Conservation (phyloP, 1,140 invertebrate genomes). For the Helicoverpa zea region DNA sequence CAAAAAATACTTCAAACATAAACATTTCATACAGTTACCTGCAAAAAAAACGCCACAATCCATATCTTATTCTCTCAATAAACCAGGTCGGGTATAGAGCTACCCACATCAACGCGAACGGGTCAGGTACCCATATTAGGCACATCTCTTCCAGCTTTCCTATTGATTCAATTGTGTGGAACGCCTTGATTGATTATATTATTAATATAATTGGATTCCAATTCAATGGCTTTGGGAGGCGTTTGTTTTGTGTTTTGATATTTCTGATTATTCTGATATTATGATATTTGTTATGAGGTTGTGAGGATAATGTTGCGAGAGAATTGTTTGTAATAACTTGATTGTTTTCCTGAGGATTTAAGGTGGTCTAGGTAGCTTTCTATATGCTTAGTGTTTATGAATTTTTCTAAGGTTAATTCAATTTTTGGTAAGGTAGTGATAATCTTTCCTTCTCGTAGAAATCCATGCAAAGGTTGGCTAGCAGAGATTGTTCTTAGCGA, state of each 20-base stretch:
- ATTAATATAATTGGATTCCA: constrained; percentile 35
- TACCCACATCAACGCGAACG: constrained; percentile 29
- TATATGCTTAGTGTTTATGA: too few species aligned
- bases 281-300: too few species aligned
- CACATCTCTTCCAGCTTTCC: not conserved
- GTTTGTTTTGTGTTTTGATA: constrained; percentile 13
- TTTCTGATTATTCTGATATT: too few species aligned
- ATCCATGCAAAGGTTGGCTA: too few species aligned
- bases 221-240: constrained; percentile 12
- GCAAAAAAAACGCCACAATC: not conserved
- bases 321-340: not conserved
- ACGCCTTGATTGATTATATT: constrained; percentile 57
- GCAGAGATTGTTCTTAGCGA: too few species aligned
- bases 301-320: not conserved
- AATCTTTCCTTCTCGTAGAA: too few species aligned
- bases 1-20: not conserved
- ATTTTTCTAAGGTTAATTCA: too few species aligned
- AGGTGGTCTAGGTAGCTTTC: not conserved
- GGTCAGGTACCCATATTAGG: constrained; percentile 30
- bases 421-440: too few species aligned
- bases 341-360: not conserved
- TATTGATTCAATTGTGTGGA: constrained; percentile 54
- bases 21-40: not conserved
- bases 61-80: constrained; percentile 29
- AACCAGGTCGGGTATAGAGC: not conserved